These are phyloP conservation scores for Dasyprocta punctata DNA, from an alignment of 2,113 vertebrate genomes.

Conservation along the genomic window DNA sequence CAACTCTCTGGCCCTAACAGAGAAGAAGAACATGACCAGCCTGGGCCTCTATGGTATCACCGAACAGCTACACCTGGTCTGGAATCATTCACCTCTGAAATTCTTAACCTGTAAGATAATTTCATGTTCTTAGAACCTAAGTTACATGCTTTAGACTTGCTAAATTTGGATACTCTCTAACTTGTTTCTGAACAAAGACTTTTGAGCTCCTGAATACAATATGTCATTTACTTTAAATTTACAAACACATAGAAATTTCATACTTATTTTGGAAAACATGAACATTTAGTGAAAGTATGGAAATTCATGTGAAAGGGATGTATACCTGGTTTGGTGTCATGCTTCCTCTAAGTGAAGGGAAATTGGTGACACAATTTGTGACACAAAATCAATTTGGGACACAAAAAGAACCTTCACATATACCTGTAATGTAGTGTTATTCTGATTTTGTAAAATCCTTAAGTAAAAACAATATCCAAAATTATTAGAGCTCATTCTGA, in stretches of 20 bases:
- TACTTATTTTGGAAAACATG: conserved; percentile 16
- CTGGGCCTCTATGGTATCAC: background rate
- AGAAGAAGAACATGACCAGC: background rate
- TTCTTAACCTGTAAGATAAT: background rate
- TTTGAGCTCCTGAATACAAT: background rate
- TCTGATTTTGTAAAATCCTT: background rate
- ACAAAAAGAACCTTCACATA: background rate
- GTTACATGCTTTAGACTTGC: background rate
- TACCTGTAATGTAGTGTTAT: background rate
- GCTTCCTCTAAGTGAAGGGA: background rate
- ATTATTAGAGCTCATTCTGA: background rate
- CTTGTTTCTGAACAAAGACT: background rate
- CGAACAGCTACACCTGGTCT: background rate
- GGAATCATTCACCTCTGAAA: background rate
- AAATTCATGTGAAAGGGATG: background rate
- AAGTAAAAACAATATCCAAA: conserved; percentile 19
- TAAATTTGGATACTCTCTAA: background rate
- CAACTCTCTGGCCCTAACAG: background rate
- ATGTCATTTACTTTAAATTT: conserved; percentile 3
- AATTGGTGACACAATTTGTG: background rate
- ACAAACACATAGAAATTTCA: background rate
- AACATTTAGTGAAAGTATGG: background rate
- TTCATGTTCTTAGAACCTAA: background rate
- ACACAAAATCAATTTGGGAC: background rate
- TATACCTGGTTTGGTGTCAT: background rate